phyloP scores from a whole-genome alignment of 2,113 vertebrate genomes.

The Catharus fuscescens region DNA sequence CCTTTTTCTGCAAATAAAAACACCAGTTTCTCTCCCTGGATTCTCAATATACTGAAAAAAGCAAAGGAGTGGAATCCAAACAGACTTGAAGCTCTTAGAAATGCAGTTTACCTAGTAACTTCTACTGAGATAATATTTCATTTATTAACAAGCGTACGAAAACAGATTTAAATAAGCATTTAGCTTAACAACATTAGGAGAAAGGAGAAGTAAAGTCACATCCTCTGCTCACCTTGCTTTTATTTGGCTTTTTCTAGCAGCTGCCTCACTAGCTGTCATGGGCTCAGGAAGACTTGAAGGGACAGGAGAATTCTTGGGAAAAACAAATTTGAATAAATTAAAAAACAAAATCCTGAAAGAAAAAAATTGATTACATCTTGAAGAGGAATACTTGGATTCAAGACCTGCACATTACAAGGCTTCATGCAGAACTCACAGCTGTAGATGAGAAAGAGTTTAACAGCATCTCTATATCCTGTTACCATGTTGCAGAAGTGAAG shows the following conservation, averaged over 20 bases:
- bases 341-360: not conserved
- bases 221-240: conserved; percentile 88
- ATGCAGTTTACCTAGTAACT: not conserved
- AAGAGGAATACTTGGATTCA: not conserved
- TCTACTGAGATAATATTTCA: not conserved
- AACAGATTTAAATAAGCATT: not conserved
- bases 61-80: not conserved
- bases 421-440: not conserved
- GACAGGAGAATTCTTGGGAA: conserved; percentile 86
- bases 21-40: not conserved
- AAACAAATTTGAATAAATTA: conserved; percentile 50
- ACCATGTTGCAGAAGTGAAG: not conserved
- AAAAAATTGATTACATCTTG: conserved; percentile 9
- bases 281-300: conserved; percentile 92
- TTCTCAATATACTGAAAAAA: not conserved
- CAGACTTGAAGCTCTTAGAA: not conserved
- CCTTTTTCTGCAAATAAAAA: not conserved
- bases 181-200: not conserved
- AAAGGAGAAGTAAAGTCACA: not conserved
- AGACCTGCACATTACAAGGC: not conserved
- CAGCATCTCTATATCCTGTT: too few relatives aligned
- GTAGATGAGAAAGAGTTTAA: not conserved
- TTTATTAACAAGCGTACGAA: not conserved
- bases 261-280: conserved; percentile 91
- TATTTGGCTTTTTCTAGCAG: conserved; percentile 93